phyloP scores from a whole-genome alignment of 2,888 invertebrate genomes.

The Acanthosepion pharaonis region DNA sequence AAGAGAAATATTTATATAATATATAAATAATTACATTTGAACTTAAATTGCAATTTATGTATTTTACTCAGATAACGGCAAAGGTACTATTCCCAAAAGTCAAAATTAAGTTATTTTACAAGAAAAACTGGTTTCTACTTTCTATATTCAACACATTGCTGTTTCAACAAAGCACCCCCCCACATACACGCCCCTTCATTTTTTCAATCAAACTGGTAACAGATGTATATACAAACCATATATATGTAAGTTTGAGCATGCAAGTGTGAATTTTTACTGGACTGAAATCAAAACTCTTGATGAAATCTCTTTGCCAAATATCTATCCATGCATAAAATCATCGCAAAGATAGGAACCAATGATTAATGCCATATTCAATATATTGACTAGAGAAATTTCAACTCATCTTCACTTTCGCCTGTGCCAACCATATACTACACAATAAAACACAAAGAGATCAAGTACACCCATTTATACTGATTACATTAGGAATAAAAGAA shows the following conservation, averaged over 20 bases:
- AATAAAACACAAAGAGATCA: not conserved
- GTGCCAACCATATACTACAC: not conserved
- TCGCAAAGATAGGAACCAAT: not conserved
- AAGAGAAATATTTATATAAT: not conserved
- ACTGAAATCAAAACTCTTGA: not conserved
- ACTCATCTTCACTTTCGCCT: not conserved
- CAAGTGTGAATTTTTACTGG: not conserved
- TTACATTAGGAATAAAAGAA: no score
- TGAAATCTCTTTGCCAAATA: not conserved
- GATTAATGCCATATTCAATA: slow-evolving; percentile 33
- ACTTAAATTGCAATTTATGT: not conserved
- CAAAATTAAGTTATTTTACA: not conserved
- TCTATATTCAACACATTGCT: not conserved
- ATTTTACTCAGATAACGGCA: not conserved
- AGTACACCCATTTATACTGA: not conserved
- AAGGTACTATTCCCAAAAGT: not conserved
- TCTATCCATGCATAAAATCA: not conserved
- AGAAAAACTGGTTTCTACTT: not conserved
- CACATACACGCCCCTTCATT: not conserved
- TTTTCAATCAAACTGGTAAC: not conserved
- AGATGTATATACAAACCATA: not conserved
- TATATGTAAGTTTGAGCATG: not conserved
- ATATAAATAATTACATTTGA: no score
- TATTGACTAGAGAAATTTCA: not conserved
- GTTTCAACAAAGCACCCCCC: not conserved